Conservation (phyloP, 1,140 invertebrate species). For the Ceratina calcarata region DNA sequence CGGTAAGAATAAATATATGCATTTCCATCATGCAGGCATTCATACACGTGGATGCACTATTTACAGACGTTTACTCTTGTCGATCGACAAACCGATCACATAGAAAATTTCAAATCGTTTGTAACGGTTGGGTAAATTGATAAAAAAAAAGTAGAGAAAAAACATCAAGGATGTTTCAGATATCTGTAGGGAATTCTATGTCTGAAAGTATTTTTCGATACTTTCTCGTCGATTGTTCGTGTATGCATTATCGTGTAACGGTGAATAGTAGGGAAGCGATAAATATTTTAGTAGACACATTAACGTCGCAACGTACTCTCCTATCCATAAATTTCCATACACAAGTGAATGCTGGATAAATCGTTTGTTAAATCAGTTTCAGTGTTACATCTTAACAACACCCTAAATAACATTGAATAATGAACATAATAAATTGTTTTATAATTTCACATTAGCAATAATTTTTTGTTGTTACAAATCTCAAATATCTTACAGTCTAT, state of each 20-base stretch:
- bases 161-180: not conserved
- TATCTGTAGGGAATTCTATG: not conserved
- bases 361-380: too few species aligned
- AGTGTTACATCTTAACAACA: too few species aligned
- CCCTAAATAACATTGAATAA: too few species aligned
- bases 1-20: constrained; percentile 22
- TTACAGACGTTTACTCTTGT: constrained; percentile 7
- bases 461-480: too few species aligned
- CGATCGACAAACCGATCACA: not conserved
- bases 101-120: not conserved
- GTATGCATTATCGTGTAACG: not conserved
- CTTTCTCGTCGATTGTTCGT: not conserved
- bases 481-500: too few species aligned
- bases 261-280: not conserved
- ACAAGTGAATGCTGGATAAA: too few species aligned
- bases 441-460: too few species aligned
- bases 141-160: not conserved
- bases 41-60: not conserved
- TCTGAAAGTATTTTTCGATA: constrained; percentile 1
- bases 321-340: too few species aligned
- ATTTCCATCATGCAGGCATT: not conserved
- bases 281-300: not conserved
- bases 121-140: not conserved
- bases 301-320: not conserved
- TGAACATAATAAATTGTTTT: too few species aligned